Percentiles rank a stretch among this genome's conserved stretches.
Evolutionary conservation across 2,113 vertebrate genomes (phyloP).

Genomic region (Oryzias woworae): DNA sequence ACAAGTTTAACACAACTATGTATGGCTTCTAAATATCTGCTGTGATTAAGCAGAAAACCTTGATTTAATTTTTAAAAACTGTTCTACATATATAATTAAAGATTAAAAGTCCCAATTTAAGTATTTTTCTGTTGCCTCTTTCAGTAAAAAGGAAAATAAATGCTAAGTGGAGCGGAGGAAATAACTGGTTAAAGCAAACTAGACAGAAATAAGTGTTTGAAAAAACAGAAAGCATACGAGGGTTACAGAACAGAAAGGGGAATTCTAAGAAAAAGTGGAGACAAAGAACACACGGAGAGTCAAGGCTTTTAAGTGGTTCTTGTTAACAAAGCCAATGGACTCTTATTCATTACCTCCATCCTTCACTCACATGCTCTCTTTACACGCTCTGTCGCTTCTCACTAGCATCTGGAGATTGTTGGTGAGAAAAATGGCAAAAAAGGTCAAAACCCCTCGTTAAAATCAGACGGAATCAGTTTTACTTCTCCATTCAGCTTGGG

Average conservation of each 20-base stretch:
- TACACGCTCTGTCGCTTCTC: slow-evolving; percentile 43
- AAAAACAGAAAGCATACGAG: not conserved
- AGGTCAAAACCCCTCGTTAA: slow-evolving; percentile 20
- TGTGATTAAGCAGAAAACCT: too few relatives aligned
- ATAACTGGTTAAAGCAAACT: too few relatives aligned
- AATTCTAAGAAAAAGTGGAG: not conserved
- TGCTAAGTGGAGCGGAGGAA: too few relatives aligned
- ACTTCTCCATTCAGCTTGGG: not conserved
- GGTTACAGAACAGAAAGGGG: not conserved
- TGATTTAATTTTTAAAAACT: too few relatives aligned
- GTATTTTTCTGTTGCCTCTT: too few relatives aligned
- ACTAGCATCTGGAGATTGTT: slow-evolving; percentile 28
- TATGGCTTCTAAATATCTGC: too few relatives aligned
- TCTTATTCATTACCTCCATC: slow-evolving; percentile 29
- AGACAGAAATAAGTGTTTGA: not conserved
- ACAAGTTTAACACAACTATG: too few relatives aligned
- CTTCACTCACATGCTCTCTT: slow-evolving; percentile 43
- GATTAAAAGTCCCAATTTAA: too few relatives aligned
- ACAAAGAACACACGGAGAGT: slow-evolving; percentile 10
- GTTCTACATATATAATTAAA: too few relatives aligned
- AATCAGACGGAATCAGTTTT: not conserved
- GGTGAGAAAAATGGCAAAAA: slow-evolving; percentile 6
- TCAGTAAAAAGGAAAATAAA: too few relatives aligned
- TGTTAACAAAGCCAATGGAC: slow-evolving; percentile 46
- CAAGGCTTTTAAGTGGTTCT: slow-evolving; percentile 43